Evolutionary conservation across 2,888 invertebrate genomes (phyloP).

Genomic region (Habroteleia sp.): DNA sequence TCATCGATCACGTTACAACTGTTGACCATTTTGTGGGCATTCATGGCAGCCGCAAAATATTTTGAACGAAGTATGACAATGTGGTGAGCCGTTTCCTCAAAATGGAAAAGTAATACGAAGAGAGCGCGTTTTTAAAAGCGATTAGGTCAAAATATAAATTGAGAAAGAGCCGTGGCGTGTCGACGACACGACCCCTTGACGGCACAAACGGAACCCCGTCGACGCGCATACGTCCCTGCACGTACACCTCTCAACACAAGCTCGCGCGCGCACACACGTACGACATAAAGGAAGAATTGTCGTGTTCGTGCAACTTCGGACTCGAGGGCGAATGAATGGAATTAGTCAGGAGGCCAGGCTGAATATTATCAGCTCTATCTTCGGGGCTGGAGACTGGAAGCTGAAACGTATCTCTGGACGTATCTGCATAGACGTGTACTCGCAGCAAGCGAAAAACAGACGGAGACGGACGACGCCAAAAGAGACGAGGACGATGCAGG

Average conservation of each 20-base stretch:
- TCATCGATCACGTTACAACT: constrained; percentile 30
- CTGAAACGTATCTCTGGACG: constrained; percentile 80
- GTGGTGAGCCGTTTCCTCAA: constrained; percentile 19
- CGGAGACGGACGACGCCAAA: constrained; percentile 47
- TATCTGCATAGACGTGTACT: constrained; percentile 79
- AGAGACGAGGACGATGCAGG: constrained; percentile 45
- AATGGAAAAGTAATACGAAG: constrained; percentile 47
- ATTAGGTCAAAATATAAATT: constrained; percentile 63
- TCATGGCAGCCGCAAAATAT: constrained; percentile 40
- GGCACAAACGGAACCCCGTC: constrained; percentile 52
- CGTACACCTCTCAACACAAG: constrained; percentile 17
- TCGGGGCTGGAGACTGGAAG: constrained; percentile 75
- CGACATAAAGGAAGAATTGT: constrained; percentile 53
- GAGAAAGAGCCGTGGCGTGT: constrained; percentile 49
- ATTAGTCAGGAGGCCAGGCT: constrained; percentile 80
- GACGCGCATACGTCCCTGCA: constrained; percentile 15
- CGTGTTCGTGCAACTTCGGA: constrained; percentile 65
- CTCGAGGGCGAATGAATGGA: constrained; percentile 78
- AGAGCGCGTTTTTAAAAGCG: constrained; percentile 58
- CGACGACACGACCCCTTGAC: constrained; percentile 55
- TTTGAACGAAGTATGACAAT: constrained; percentile 43
- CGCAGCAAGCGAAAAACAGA: constrained; percentile 42
- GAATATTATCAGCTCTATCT: constrained; percentile 81
- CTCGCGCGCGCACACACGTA: not conserved
- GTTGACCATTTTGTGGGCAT: constrained; percentile 6